Evolutionary conservation across 2,797 vertebrate species (phyloP), one percentile per base, ranked within the genome.

Genomic region (Mormyrops attenuatus): DNA sequence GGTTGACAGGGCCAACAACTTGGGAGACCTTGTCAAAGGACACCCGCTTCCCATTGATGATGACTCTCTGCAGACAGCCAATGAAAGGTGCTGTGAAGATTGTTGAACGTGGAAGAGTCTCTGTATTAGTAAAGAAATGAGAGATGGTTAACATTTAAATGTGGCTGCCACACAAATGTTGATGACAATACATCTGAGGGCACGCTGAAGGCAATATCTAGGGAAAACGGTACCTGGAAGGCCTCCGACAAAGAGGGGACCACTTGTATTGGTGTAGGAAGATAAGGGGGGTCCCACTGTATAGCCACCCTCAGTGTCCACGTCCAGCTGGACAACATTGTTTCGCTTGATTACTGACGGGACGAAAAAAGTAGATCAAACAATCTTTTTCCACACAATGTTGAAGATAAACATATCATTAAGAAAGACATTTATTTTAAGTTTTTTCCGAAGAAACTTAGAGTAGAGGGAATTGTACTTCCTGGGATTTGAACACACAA

Each of bases 51-150:
- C 95, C 91, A 66, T 98, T 98, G 93, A 99, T 92, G 66, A 73
- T 94, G 93, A 98, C 92, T 91, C 96, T 95, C 93, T 93, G 95
- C 92, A 99, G 95, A 93, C 98, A 99, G 92, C 98, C 98, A 88
- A 94, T 91, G 88, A 96, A 98, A 5, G 97, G 94, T 0, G 95
- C 94, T 41, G 93, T 94, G 89, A 97, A 93, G 0, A 96, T 93
- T 44, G 60, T 91, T 0, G 90, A 90, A 0, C 90, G 92, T 90
- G 92, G 92, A 90, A 94, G 88, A 63, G 91, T 90, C 60, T 93
- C 97, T 97, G 93, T 87, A 92, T 92, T 92, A 89, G 34, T 9
- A 11, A 91, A 69, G 9, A 92, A 91, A 41, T 89, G 22, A 91
- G 93, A 49, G 90, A 49, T 15, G 57, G 15, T 69, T 47, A 34